Evolutionary conservation across 2,797 vertebrate species (phyloP).

Genomic region (Cyclura pinguis): DNA sequence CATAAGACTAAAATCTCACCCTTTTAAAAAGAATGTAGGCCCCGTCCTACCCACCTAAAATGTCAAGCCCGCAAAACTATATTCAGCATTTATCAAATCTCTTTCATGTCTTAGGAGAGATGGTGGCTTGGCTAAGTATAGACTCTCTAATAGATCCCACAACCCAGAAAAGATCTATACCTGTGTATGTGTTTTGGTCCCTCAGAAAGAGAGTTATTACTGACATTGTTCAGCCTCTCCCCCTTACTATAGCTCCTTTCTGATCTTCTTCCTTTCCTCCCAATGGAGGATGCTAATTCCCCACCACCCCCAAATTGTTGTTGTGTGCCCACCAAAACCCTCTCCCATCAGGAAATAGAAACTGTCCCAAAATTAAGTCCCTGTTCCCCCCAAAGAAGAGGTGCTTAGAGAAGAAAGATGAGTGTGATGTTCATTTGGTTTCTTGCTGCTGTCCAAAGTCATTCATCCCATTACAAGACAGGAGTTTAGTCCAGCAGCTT

Average conservation of each 20-base stretch:
- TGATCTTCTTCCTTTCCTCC: neutral
- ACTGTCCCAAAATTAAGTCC: too few species aligned
- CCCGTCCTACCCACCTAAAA: neutral
- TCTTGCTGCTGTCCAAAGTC: too few species aligned
- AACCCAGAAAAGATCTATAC: neutral
- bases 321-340: too few species aligned
- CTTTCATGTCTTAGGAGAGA: neutral
- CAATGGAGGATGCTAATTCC: neutral
- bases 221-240: neutral
- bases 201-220: neutral
- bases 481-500: too few species aligned
- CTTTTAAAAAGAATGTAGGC: neutral
- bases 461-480: too few species aligned
- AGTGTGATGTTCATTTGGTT: too few species aligned
- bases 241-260: neutral
- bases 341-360: too few species aligned
- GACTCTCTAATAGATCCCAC: neutral
- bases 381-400: too few species aligned
- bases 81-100: neutral
- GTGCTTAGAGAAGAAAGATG: too few species aligned
- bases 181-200: neutral
- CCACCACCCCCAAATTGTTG: too few species aligned
- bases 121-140: neutral
- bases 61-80: neutral
- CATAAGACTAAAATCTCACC: neutral